phyloP scores from a whole-genome alignment of 2,113 vertebrate species.

The Odocoileus hemionus region DNA sequence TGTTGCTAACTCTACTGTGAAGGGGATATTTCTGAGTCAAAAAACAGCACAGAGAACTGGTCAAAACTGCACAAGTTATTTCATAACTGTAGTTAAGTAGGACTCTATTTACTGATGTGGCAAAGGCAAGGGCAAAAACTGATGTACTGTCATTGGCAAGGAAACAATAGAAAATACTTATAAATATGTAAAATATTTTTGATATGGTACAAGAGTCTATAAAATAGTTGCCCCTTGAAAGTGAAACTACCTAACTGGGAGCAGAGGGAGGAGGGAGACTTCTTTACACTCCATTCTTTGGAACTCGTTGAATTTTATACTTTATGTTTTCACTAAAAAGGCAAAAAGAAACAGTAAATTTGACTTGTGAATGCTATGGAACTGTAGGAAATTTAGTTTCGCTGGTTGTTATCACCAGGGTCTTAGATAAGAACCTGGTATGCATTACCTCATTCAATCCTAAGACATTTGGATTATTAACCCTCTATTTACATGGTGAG shows the following conservation, averaged over 20 bases:
- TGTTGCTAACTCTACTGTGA: slow-evolving; percentile 28
- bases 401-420: not conserved
- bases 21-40: not conserved
- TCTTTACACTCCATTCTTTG: not conserved
- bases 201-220: not conserved
- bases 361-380: not conserved
- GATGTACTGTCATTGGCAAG: not conserved
- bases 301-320: not conserved
- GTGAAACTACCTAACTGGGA: not conserved
- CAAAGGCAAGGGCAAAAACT: not conserved
- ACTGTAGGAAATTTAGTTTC: not conserved
- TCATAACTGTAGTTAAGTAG: not conserved
- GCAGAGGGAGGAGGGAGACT: not conserved
- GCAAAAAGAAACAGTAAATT: not conserved
- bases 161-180: not conserved
- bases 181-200: not conserved
- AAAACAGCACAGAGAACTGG: not conserved
- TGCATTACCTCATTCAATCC: not conserved
- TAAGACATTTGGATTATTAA: not conserved
- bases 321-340: not conserved
- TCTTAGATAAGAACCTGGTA: not conserved
- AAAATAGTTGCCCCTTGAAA: not conserved
- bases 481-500: not conserved
- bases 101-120: not conserved
- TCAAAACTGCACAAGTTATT: not conserved